Evolutionary conservation across 2,888 invertebrate genomes (phyloP), one percentile per base, ranked within the genome.

Genomic region (Ochropacha duplaris): DNA sequence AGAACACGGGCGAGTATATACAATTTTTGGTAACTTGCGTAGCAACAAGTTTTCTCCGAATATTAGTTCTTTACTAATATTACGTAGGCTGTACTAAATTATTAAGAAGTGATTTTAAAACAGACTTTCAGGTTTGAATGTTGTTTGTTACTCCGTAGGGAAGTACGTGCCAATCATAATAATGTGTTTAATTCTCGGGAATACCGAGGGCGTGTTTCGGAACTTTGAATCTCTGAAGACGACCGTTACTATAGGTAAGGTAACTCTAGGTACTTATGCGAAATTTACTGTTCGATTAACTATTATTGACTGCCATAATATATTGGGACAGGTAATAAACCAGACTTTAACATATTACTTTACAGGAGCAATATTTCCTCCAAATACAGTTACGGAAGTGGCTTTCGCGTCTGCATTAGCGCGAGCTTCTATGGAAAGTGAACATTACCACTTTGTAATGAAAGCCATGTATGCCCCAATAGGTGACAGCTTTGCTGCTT

Each of bases 391-490:
- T 3, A 71, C 87, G 1, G 92, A 92, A 64, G 87, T 91, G 12
- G 88, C 92, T 0, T 92, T 91, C 54, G 81, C 86, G 0, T 86
- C 92, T 0, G 82, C 90, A 0, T 76, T 92, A 0, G 79, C 85
- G 0, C 74, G 90, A 36, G 90, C 90, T 1, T 88, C 90, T 0
- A 90, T 91, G 86, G 90, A 90, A 58, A 92, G 90, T 50, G 82
- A 89, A 56, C 83, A 78, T 31, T 90, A 88, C 58, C 79, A 83
- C 59, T 92, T 79, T 60, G 71, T 79, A 1, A 79, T 90, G 83
- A 85, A 84, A 68, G 76, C 79, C 0, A 64, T 77, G 12, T 84
- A 90, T 55, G 83, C 81, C 2, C 83, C 86, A 0, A 77, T 75
- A 54, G 90, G 87, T 1, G 88, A 92, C 58, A 90, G 91, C 62